phyloP scores from a whole-genome alignment of 2,113 vertebrate genomes.

The Callospermophilus lateralis region DNA sequence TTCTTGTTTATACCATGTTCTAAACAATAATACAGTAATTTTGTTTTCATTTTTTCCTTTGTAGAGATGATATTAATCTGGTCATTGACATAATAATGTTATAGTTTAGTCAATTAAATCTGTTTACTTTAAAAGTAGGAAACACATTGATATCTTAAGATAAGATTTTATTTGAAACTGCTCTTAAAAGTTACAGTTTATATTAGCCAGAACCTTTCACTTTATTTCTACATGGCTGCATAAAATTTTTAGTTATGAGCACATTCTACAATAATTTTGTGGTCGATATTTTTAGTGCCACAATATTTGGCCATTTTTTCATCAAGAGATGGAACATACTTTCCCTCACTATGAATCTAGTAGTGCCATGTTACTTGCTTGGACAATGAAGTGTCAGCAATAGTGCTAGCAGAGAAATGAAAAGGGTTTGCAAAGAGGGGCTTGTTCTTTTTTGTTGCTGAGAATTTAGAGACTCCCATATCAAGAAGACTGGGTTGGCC shows the following conservation, averaged over 20 bases:
- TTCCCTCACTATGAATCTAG: neutral
- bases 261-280: neutral
- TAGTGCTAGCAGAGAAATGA: neutral
- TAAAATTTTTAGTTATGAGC: neutral
- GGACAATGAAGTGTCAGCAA: neutral
- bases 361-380: neutral
- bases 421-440: accelerated
- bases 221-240: conserved; percentile 17
- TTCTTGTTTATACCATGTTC: neutral
- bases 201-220: neutral
- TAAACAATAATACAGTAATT: neutral
- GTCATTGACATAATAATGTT: neutral
- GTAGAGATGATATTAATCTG: neutral
- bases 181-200: neutral
- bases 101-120: neutral
- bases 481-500: neutral
- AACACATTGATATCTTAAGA: neutral
- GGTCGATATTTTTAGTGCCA: neutral
- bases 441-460: neutral
- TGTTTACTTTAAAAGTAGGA: neutral
- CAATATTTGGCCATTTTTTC: neutral
- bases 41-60: neutral
- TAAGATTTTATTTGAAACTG: neutral
- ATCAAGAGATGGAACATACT: neutral
- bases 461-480: neutral